Percentiles rank a stretch among this genome's conserved stretches.
Evolutionary conservation across 2,113 vertebrate genomes (phyloP).

Genomic region (Chinchilla lanigera): DNA sequence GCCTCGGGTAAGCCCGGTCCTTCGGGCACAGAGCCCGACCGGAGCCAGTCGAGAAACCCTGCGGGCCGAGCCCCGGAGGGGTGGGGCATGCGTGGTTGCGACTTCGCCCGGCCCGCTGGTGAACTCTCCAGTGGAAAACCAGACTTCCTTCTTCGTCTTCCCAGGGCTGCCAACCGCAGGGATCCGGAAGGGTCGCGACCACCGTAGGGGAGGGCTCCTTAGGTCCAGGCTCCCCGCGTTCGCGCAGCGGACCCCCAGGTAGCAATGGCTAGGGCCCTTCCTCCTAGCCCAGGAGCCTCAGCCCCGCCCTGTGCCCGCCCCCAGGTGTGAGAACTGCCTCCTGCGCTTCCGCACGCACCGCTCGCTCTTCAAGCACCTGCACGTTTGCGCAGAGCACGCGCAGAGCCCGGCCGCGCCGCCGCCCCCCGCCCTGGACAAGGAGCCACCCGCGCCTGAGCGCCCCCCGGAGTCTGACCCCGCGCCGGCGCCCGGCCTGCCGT

Average conservation of each 20-base stretch:
- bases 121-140: not conserved
- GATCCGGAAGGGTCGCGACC: not conserved
- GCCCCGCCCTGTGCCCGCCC: not conserved
- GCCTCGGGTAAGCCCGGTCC: not conserved
- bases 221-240: not conserved
- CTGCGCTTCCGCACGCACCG: slow-evolving; percentile 94
- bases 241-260: not conserved
- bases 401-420: slow-evolving; percentile 81
- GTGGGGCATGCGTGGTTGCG: not conserved
- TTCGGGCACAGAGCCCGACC: too few species aligned
- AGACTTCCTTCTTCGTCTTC: slow-evolving; percentile 7
- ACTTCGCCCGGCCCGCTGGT: too few species aligned
- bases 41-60: not conserved
- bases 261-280: not conserved
- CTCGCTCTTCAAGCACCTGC: slow-evolving; percentile 96
- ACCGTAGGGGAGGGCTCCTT: not conserved
- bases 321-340: slow-evolving; percentile 95
- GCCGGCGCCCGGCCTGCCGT: not conserved
- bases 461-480: slow-evolving; percentile 33
- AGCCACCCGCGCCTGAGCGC: slow-evolving; percentile 42
- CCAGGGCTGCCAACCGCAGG: not conserved
- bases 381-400: slow-evolving; percentile 93
- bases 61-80: not conserved
- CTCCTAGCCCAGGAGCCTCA: not conserved
- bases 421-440: slow-evolving; percentile 75